phyloP scores from a whole-genome alignment of 2,888 invertebrate genomes.

The Plusia festucae region DNA sequence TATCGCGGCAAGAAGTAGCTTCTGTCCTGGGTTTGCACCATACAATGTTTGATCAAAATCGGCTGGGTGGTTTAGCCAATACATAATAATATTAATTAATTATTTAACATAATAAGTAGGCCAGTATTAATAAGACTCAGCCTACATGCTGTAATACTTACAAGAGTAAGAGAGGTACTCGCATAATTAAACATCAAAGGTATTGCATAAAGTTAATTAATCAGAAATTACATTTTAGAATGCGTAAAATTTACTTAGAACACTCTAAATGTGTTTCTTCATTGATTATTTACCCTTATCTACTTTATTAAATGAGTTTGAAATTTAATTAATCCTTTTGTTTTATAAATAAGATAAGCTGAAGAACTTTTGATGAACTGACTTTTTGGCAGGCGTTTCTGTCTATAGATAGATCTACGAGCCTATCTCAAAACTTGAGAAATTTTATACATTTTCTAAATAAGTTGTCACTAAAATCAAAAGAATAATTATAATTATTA shows the following conservation, averaged over 20 bases:
- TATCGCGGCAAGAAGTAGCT: no score
- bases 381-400: conserved; percentile 65
- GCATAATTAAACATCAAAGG: not conserved
- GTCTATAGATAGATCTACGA: conserved; percentile 40
- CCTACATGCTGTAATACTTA: no score
- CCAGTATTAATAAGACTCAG: no score
- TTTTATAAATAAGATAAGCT: conserved; percentile 76
- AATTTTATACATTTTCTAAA: conserved; percentile 65
- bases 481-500: no score
- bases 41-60: no score
- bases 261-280: conserved; percentile 53
- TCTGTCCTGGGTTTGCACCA: no score
- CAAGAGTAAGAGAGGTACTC: no score
- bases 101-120: no score
- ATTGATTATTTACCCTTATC: conserved; percentile 67
- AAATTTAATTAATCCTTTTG: conserved; percentile 80
- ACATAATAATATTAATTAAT: no score
- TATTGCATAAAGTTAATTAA: not conserved
- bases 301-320: conserved; percentile 75
- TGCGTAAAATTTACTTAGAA: not conserved
- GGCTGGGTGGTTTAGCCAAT: no score
- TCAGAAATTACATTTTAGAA: not conserved
- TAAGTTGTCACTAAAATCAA: no score
- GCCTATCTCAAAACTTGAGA: conserved; percentile 54
- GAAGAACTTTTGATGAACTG: conserved; percentile 71